Evolutionary conservation across 2,888 invertebrate species (phyloP).

Genomic region (Celastrina argiolus): DNA sequence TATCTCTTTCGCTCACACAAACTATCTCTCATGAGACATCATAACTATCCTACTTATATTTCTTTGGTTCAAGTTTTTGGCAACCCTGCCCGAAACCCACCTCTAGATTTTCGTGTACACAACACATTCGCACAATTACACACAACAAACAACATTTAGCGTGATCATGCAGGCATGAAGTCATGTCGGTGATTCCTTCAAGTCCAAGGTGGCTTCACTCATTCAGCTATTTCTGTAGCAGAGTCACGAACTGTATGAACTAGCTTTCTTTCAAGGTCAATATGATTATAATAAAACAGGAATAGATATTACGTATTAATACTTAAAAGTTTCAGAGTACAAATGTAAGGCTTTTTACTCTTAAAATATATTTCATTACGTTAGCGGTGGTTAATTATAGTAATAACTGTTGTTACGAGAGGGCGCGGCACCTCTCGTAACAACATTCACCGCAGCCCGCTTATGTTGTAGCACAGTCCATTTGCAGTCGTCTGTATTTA

Average conservation of each 20-base stretch:
- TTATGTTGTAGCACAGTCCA: neutral
- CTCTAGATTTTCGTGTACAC: neutral
- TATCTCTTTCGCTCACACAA: no score
- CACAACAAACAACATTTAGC: neutral
- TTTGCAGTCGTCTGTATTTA: neutral
- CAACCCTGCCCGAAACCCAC: neutral
- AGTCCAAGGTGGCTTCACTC: neutral
- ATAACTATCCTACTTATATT: neutral
- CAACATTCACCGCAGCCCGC: neutral
- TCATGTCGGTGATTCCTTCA: neutral
- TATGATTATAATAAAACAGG: neutral
- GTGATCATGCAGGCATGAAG: neutral
- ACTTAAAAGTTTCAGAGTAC: no score
- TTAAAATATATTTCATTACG: no score
- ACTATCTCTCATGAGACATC: no score
- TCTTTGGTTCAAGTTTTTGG: neutral
- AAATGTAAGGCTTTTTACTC: no score
- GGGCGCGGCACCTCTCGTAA: neutral
- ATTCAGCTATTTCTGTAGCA: neutral
- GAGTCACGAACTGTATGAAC: neutral
- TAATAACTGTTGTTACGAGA: neutral
- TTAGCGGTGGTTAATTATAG: no score
- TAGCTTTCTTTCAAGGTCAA: neutral
- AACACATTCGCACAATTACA: neutral
- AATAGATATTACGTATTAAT: no score